These are phyloP conservation scores for Paratilapia polleni DNA, from an alignment of 2,113 vertebrate species.

Conservation along the genomic window DNA sequence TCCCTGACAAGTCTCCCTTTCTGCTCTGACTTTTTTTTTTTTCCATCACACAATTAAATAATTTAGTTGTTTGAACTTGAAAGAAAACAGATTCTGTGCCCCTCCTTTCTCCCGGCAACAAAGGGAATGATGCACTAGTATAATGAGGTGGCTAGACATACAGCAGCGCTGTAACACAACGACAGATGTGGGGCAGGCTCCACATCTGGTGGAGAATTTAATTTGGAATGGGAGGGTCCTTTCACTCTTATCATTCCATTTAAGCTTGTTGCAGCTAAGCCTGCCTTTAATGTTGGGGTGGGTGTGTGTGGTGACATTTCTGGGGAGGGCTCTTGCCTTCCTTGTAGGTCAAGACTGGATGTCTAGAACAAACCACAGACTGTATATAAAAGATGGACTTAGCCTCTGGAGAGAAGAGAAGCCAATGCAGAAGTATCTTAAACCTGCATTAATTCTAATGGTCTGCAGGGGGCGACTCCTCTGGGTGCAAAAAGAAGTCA, in stretches of 20 bases:
- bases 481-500: not conserved
- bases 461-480: not conserved
- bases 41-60: slow-evolving; percentile 61
- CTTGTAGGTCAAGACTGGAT: not conserved
- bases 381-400: not conserved
- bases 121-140: slow-evolving; percentile 33
- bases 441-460: not conserved
- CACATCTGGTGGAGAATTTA: slow-evolving; percentile 24
- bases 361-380: slow-evolving; percentile 12
- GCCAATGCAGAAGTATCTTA: not conserved
- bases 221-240: slow-evolving; percentile 18
- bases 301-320: not conserved
- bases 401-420: not conserved
- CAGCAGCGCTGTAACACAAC: slow-evolving; percentile 28
- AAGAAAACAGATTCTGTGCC: slow-evolving; percentile 49
- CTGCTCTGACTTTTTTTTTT: slow-evolving; percentile 30
- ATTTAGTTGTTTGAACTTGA: slow-evolving; percentile 70
- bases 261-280: slow-evolving; percentile 1
- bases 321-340: not conserved
- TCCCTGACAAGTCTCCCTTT: slow-evolving; percentile 47
- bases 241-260: slow-evolving; percentile 9
- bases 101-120: slow-evolving; percentile 20
- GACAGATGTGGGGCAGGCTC: slow-evolving; percentile 3
- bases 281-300: not conserved
- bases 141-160: slow-evolving; percentile 61